Evolutionary conservation across 2,113 vertebrate genomes (phyloP).

Genomic region (Anseranas semipalmata): DNA sequence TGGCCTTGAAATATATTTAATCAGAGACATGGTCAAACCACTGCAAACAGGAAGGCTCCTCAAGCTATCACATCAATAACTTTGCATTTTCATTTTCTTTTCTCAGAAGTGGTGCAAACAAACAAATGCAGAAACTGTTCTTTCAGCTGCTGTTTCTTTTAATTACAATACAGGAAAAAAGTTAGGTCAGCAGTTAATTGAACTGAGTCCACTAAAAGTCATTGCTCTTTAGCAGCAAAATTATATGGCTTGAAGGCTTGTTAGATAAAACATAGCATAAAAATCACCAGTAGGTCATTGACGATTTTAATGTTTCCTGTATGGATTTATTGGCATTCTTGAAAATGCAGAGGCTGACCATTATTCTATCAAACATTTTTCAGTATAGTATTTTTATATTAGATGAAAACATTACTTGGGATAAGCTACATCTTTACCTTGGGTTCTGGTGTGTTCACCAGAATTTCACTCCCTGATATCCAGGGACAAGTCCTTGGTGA

Average conservation of each 20-base stretch:
- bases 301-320: neutral
- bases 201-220: neutral
- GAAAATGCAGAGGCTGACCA: neutral
- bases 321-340: neutral
- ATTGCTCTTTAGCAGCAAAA: slow-evolving; percentile 11
- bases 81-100: slow-evolving; percentile 20
- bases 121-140: slow-evolving; percentile 5
- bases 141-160: slow-evolving; percentile 5
- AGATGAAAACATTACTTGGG: neutral
- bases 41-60: slow-evolving; percentile 18
- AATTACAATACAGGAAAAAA: neutral
- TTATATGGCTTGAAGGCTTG: neutral
- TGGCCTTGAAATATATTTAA: slow-evolving; percentile 5
- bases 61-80: slow-evolving; percentile 11
- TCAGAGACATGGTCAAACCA: neutral
- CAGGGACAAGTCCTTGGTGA: neutral
- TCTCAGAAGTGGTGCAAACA: neutral
- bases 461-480: neutral
- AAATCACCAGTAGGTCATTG: neutral
- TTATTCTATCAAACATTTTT: neutral
- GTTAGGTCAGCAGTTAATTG: slow-evolving; percentile 11
- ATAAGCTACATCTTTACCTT: neutral
- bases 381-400: neutral
- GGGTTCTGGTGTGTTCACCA: neutral
- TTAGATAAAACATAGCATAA: slow-evolving; percentile 18